Evolutionary conservation across 30 jellyfish, hydroid and myxozoan species (phyloP).

Genomic region (Chrysaora quinquecirrha): DNA sequence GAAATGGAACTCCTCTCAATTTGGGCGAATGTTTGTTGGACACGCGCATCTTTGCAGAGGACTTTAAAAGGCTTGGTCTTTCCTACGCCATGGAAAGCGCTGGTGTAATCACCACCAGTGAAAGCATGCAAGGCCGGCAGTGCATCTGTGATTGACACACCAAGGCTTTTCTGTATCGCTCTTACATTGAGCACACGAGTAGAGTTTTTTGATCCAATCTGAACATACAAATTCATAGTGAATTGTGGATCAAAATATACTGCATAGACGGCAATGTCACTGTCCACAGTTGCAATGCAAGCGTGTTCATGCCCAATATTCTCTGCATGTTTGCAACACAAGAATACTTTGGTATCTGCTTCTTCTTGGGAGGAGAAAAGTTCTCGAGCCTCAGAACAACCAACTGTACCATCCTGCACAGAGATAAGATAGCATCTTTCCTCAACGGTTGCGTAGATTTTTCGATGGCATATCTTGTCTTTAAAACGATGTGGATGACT

Average conservation of each 20-base stretch:
- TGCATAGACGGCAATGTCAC: constrained; percentile 35
- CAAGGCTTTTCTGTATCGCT: neutral
- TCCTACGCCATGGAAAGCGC: too few species aligned
- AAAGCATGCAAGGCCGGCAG: too few species aligned
- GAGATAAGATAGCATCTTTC: neutral
- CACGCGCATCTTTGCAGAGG: too few species aligned
- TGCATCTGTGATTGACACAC: neutral
- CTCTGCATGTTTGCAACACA: constrained; percentile 31
- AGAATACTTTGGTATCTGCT: neutral
- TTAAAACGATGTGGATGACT: neutral
- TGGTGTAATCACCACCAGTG: too few species aligned
- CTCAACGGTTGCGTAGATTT: constrained; percentile 6
- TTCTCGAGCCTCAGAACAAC: neutral
- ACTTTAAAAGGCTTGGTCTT: too few species aligned
- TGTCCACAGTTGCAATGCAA: constrained; percentile 36
- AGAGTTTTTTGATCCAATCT: neutral
- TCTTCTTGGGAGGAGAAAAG: constrained; percentile 15
- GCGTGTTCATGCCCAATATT: neutral
- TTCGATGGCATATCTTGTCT: neutral
- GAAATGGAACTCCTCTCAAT: too few species aligned
- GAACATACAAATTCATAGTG: neutral
- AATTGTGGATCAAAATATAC: neutral
- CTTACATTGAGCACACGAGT: neutral
- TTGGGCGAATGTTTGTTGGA: too few species aligned
- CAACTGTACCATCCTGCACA: neutral